phyloP scores from a whole-genome alignment of 2,888 invertebrate species.

The Margaritifera margaritifera region DNA sequence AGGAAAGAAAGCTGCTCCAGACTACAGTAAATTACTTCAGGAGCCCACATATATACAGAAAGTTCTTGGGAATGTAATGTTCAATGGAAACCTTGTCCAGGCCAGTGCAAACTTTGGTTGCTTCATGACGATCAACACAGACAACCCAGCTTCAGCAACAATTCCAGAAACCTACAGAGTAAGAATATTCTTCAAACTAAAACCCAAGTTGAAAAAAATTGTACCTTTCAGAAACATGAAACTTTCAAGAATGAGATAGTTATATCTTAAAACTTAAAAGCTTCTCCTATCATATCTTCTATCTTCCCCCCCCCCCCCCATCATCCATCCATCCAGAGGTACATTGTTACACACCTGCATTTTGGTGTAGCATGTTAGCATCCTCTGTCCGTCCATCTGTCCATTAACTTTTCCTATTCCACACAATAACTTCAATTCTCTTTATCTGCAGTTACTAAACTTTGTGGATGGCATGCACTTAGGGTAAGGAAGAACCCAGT shows the following conservation, averaged over 20 bases:
- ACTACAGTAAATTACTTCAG: slow-evolving; percentile 62
- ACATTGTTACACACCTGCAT: not conserved
- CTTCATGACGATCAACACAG: slow-evolving; percentile 67
- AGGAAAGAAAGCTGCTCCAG: slow-evolving; percentile 47
- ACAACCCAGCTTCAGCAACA: slow-evolving; percentile 40
- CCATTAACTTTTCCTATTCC: no score
- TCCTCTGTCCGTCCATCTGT: no score
- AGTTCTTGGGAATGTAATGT: slow-evolving; percentile 67
- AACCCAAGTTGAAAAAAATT: not conserved
- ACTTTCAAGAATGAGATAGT: not conserved
- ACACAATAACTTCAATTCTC: no score
- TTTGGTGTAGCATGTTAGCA: not conserved
- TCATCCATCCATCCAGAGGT: not conserved
- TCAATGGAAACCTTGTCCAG: slow-evolving; percentile 66
- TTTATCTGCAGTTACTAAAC: no score
- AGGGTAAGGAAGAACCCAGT: no score
- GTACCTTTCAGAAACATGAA: not conserved
- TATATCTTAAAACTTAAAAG: no score
- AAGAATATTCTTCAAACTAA: slow-evolving; percentile 14
- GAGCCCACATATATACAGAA: slow-evolving; percentile 60
- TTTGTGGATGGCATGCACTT: no score
- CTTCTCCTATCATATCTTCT: no score
- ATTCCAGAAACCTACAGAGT: slow-evolving; percentile 69
- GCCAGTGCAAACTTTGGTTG: slow-evolving; percentile 69
- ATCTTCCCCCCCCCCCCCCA: no score